Base-by-base conservation (phyloP, 2,888 invertebrate species). In the Agrotis segetum region DNA sequence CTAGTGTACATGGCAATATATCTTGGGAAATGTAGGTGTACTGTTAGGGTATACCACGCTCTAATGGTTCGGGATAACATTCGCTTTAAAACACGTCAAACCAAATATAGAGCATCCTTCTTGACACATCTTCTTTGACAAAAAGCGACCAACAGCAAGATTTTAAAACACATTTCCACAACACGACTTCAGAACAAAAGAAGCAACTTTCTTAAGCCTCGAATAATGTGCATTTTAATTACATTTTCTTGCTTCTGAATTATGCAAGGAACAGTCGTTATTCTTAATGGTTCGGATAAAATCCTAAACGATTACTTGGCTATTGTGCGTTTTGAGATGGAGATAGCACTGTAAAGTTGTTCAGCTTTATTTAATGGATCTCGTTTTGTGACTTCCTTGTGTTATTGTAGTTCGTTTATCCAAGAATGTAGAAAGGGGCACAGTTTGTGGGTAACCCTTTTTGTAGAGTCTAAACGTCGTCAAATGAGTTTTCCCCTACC, bases 201-300 rank as follows among this genome's bases (percentile, higher is more conserved):
- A 77, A 75, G 55, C 60, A 65, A 74, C 61, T 66, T 67, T 67
- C 69, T 85, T 79, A 47, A 63, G 74, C 70, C 34, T 79, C 71
- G 71, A 91, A 90, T 91, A 91, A 91, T 90, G 89, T 91, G 91
- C 89, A 92, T 92, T 94, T 94, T 94, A 94, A 95, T 93, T 94
- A 92, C 91, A 89, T 87, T 91, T 91, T 89, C 89, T 89, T 79
- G 88, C 86, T 84, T 90, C 87, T 92, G 88, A 92, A 90, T 90
- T 92, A 92, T 92, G 91, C 91, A 88, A 87, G 86, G 84, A 90
- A 88, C 86, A 87, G 82, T 92, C 92, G 89, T 91, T 90, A 91
- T 88, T 90, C 91, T 91, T 93, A 93, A 93, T 92, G 89, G 89
- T 86, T 84, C 85, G 87, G 91, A 93, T 93, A 92, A 92, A 91